These are phyloP conservation scores for Danio aesculapii DNA, from an alignment of 2,797 vertebrate species.

Conservation along the genomic window DNA sequence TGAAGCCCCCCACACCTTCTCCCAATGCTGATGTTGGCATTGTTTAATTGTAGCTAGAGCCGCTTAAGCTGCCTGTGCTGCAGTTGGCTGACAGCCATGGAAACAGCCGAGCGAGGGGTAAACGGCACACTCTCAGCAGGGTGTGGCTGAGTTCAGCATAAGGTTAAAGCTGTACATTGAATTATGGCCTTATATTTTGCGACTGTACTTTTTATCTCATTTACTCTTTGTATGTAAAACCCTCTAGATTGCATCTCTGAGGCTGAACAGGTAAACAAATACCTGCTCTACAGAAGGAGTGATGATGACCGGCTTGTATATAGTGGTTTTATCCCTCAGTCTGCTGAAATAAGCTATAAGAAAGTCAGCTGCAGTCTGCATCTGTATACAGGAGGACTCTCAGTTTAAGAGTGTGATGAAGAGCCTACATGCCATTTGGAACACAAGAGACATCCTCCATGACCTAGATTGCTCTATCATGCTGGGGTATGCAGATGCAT, in stretches of 20 bases:
- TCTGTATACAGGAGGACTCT: neutral
- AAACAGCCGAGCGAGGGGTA: conserved; percentile 36
- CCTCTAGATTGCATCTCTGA: neutral
- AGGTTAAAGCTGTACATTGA: conserved; percentile 6
- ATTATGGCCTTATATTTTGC: conserved; percentile 1
- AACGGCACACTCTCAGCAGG: conserved; percentile 11
- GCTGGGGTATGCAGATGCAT: conserved; percentile 63
- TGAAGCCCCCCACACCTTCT: conserved; percentile 14
- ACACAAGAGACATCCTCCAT: conserved; percentile 61
- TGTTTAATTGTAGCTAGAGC: conserved; percentile 31
- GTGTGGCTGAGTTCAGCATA: conserved; percentile 37
- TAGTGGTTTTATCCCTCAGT: neutral
- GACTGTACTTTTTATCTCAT: neutral
- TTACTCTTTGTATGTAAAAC: neutral
- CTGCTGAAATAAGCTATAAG: neutral
- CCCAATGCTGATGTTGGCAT: conserved; percentile 29
- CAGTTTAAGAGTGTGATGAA: conserved; percentile 31
- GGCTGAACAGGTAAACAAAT: neutral
- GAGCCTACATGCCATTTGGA: conserved; percentile 56
- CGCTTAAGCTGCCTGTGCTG: conserved; percentile 22
- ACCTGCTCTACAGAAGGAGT: neutral
- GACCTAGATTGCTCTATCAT: conserved; percentile 70
- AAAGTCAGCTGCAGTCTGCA: conserved; percentile 1
- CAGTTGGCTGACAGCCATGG: conserved; percentile 25
- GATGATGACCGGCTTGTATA: neutral